phyloP scores from a whole-genome alignment of 1,140 invertebrate genomes.

The Macrobrachium nipponense region DNA sequence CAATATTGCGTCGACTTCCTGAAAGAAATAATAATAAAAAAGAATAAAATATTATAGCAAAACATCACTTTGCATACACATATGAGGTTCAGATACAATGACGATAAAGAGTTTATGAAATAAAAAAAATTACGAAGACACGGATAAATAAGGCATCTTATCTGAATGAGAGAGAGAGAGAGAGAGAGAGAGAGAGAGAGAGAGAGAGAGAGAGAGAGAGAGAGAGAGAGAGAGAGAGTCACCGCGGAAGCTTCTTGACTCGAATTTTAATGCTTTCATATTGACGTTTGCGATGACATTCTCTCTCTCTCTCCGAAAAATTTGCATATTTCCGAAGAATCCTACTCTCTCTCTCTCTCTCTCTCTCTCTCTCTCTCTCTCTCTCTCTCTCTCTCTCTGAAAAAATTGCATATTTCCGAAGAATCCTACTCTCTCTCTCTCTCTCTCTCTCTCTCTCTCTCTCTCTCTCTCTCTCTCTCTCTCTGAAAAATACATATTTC shows the following conservation, averaged over 20 bases:
- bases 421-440: too few species aligned
- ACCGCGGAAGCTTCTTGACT: not conserved
- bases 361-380: conserved; percentile 38
- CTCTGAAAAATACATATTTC: too few species aligned
- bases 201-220: not conserved
- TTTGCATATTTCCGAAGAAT: not conserved
- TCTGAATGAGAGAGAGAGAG: not conserved
- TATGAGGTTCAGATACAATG: too few species aligned
- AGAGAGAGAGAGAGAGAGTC: conserved; percentile 1
- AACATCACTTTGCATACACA: too few species aligned
- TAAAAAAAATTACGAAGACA: not conserved
- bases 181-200: not conserved
- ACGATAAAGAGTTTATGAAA: not conserved
- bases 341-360: conserved; percentile 12
- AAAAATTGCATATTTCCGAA: too few species aligned
- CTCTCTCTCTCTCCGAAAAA: too few species aligned
- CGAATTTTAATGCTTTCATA: not conserved
- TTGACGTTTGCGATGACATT: too few species aligned
- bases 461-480: too few species aligned
- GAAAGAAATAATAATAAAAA: too few species aligned
- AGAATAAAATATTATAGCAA: too few species aligned
- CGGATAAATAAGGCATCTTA: not conserved
- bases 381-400: conserved; percentile 3
- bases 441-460: too few species aligned
- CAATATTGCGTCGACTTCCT: too few species aligned